These are phyloP conservation scores for Notiomystis cincta DNA, from an alignment of 2,113 vertebrate genomes.

Conservation along the genomic window DNA sequence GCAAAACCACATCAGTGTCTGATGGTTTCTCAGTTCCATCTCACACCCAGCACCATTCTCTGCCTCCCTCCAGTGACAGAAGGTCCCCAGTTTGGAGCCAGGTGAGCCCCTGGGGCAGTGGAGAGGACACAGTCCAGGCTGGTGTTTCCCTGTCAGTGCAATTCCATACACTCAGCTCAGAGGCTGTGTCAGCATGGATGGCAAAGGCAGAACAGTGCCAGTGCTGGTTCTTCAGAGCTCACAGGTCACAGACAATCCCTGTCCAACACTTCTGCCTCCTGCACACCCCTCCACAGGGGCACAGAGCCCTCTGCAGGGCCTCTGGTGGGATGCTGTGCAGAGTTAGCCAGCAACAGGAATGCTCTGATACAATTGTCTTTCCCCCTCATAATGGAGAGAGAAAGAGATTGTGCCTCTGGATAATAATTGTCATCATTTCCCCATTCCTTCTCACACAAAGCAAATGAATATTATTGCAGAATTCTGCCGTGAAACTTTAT, in stretches of 20 bases:
- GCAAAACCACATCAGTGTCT: not conserved
- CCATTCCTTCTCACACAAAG: not conserved
- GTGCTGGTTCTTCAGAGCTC: not conserved
- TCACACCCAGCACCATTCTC: not conserved
- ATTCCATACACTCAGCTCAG: not conserved
- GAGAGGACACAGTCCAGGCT: not conserved
- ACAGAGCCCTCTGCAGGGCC: accelerated
- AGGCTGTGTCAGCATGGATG: accelerated
- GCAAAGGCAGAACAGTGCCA: not conserved
- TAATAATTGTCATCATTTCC: not conserved
- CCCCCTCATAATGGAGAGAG: not conserved
- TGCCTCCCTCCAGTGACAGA: accelerated
- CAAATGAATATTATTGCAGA: constrained; percentile 4
- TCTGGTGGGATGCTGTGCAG: not conserved
- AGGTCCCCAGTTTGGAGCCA: not conserved
- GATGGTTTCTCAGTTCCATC: not conserved
- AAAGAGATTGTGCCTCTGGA: not conserved
- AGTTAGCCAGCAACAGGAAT: not conserved
- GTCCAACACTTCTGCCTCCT: not conserved
- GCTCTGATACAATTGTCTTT: not conserved
- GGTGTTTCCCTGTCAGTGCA: not conserved
- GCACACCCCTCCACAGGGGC: accelerated
- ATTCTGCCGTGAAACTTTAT: not conserved
- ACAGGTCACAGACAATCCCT: not conserved
- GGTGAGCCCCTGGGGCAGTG: not conserved